Evolutionary conservation across 2,888 invertebrate genomes (phyloP).

Genomic region (Neria commutata): DNA sequence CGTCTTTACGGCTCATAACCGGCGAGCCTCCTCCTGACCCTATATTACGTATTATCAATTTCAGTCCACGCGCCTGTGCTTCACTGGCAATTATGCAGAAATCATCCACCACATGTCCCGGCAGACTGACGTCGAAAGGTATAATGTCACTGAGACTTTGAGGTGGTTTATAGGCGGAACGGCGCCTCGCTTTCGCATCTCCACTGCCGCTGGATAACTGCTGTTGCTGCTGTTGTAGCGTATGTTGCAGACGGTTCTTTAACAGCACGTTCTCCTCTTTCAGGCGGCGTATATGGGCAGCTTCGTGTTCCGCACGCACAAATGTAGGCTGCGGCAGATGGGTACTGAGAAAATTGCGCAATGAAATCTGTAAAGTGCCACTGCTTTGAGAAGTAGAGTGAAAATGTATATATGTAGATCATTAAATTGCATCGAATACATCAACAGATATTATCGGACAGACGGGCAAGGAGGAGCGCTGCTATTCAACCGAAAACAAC

Average conservation of each 20-base stretch:
- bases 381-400: conserved; percentile 86
- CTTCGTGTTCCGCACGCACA: conserved; percentile 85
- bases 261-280: conserved; percentile 84
- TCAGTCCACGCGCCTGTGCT: conserved; percentile 76
- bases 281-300: conserved; percentile 76
- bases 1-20: conserved; percentile 74
- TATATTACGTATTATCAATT: conserved; percentile 81
- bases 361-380: conserved; percentile 91
- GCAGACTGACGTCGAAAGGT: conserved; percentile 72
- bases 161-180: conserved; percentile 61
- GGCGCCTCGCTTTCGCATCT: conserved; percentile 40
- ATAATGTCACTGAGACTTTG: conserved; percentile 68
- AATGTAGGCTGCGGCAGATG: conserved; percentile 88
- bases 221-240: conserved; percentile 47
- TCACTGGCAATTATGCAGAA: conserved; percentile 82
- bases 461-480: no score
- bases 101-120: conserved; percentile 85
- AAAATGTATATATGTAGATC: no score
- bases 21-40: conserved; percentile 80
- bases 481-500: no score
- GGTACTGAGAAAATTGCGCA: conserved; percentile 92
- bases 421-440: no score
- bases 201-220: conserved; percentile 28
- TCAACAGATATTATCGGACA: no score
- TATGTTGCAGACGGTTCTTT: conserved; percentile 63